phyloP scores from a whole-genome alignment of 2,113 vertebrate species.

The Calyptommatus sinebrachiatus region DNA sequence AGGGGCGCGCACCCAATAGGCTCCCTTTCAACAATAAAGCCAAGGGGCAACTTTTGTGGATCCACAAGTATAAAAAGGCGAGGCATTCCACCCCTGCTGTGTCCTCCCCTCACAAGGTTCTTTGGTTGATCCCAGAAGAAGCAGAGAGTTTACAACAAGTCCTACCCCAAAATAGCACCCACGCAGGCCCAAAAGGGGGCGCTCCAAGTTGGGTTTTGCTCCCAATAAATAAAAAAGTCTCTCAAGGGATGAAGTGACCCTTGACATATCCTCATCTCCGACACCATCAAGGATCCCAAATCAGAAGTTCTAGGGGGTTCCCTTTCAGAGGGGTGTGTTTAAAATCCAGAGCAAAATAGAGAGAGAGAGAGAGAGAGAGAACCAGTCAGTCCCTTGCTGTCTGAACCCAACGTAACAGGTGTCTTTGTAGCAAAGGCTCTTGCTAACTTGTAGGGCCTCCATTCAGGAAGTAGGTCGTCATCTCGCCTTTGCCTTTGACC shows the following conservation, averaged over 20 bases:
- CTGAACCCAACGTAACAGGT: slow-evolving; percentile 10
- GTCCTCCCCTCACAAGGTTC: not conserved
- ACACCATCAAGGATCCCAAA: not conserved
- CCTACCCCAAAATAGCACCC: slow-evolving; percentile 10
- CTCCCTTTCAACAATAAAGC: not conserved
- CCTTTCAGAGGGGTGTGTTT: slow-evolving; percentile 39
- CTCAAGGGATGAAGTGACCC: slow-evolving; percentile 4
- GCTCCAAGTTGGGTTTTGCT: slow-evolving; percentile 23
- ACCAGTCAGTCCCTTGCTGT: not conserved
- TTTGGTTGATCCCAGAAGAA: slow-evolving; percentile 6
- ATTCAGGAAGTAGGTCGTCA: slow-evolving; percentile 96
- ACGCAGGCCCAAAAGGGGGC: slow-evolving; percentile 6
- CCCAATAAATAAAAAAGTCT: slow-evolving; percentile 35
- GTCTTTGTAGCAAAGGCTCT: slow-evolving; percentile 53
- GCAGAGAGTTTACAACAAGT: not conserved
- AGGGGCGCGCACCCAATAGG: not conserved
- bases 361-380: not conserved
- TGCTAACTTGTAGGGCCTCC: slow-evolving; percentile 87
- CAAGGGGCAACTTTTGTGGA: slow-evolving; percentile 8
- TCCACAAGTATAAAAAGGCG: not conserved
- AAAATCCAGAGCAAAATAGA: slow-evolving; percentile 30
- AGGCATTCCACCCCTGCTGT: not conserved
- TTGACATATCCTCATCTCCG: slow-evolving; percentile 12
- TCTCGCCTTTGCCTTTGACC: slow-evolving; percentile 97
- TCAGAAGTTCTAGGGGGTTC: slow-evolving; percentile 28